Evolutionary conservation across 2,797 vertebrate species (phyloP).

Genomic region (Pipistrellus pipistrellus): DNA sequence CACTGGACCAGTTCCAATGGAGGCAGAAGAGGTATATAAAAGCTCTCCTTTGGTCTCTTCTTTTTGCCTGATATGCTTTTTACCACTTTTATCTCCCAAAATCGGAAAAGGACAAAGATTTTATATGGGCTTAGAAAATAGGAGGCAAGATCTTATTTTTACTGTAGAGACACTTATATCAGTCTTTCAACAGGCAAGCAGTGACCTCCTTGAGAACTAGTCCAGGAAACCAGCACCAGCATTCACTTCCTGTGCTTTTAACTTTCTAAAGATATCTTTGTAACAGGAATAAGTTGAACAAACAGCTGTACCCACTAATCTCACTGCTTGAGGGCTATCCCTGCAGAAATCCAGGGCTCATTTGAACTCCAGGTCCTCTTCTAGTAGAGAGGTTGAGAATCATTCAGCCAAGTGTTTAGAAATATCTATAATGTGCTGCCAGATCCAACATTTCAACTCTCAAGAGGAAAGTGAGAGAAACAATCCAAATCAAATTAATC

Average conservation of each 20-base stretch:
- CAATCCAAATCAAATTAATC: conserved; percentile 29
- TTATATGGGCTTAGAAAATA: background rate
- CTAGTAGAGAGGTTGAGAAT: background rate
- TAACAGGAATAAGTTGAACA: background rate
- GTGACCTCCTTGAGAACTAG: background rate
- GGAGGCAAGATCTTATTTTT: background rate
- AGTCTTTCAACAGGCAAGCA: background rate
- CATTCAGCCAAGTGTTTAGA: background rate
- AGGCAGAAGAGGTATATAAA: background rate
- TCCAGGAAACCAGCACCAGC: background rate
- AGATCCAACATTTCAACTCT: background rate
- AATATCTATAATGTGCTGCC: background rate
- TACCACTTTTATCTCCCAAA: background rate
- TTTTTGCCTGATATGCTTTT: background rate
- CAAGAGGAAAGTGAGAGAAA: background rate
- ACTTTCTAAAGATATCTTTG: background rate
- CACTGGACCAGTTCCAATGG: background rate
- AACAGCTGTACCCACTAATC: background rate
- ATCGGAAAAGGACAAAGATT: background rate
- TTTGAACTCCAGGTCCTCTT: background rate
- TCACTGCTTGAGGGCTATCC: background rate
- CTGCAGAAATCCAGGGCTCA: background rate
- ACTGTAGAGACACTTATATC: background rate
- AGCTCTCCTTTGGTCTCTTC: background rate
- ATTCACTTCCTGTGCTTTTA: background rate